Percentiles rank a stretch among this genome's conserved stretches.
Conservation (phyloP, 2,797 vertebrate genomes). For the Clarias fuscus region DNA sequence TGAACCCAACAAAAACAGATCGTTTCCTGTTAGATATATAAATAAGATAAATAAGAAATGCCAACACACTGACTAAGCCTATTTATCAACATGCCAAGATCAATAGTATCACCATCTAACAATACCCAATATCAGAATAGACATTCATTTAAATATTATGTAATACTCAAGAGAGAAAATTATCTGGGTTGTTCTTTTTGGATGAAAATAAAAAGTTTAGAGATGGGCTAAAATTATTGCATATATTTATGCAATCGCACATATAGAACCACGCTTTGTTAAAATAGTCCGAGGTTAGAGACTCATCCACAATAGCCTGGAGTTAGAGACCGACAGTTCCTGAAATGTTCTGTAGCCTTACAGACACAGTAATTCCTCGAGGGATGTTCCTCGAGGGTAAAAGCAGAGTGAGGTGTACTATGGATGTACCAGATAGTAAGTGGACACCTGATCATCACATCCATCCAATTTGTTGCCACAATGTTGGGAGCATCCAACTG, state of each 20-base stretch:
- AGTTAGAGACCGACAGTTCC: not conserved
- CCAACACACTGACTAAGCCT: not conserved
- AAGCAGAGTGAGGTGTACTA: not conserved
- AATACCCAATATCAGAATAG: not conserved
- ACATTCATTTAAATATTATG: not conserved
- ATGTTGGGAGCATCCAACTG: not conserved
- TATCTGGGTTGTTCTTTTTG: not conserved
- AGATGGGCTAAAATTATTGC: not conserved
- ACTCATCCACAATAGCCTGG: not conserved
- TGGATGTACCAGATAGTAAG: not conserved
- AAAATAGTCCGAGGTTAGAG: not conserved
- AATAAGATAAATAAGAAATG: not conserved
- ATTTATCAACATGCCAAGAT: not conserved
- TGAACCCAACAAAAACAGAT: not conserved
- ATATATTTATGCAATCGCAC: not conserved
- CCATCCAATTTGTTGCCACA: not conserved
- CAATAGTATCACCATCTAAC: not conserved
- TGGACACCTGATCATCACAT: not conserved
- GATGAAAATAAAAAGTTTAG: not conserved
- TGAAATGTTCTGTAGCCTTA: not conserved
- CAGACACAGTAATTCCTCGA: not conserved
- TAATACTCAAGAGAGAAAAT: not conserved
- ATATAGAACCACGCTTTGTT: not conserved
- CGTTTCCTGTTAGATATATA: not conserved
- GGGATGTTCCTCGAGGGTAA: not conserved